Conservation (phyloP, 2,888 invertebrate genomes). For the Drosophila cyrtoloma region DNA sequence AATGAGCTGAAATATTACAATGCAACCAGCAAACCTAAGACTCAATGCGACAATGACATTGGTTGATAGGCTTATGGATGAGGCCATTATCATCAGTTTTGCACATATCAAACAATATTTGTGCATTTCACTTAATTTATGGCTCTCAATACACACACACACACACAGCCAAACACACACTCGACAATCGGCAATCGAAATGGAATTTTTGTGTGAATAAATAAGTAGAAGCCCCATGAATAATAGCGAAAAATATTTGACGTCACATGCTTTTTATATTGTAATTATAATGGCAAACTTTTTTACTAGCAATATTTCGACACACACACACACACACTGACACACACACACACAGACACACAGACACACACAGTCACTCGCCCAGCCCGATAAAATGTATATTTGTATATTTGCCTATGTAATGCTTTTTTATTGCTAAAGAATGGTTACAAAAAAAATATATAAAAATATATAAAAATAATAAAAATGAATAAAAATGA, state of each 20-base stretch:
- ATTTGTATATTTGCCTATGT: slow-evolving; percentile 74
- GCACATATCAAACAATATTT: slow-evolving; percentile 8
- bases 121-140: slow-evolving; percentile 24
- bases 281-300: slow-evolving; percentile 68
- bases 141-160: neutral
- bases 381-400: slow-evolving; percentile 34
- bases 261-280: slow-evolving; percentile 70
- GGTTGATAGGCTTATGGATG: neutral
- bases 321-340: slow-evolving; percentile 28
- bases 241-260: slow-evolving; percentile 75
- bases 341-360: slow-evolving; percentile 34
- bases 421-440: slow-evolving; percentile 75
- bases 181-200: slow-evolving; percentile 68
- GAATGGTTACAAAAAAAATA: slow-evolving; percentile 30
- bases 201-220: slow-evolving; percentile 26
- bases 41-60: slow-evolving; percentile 1
- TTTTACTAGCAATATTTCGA: slow-evolving; percentile 45
- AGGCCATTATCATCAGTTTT: slow-evolving; percentile 5
- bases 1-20: neutral
- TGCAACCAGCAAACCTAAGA: neutral
- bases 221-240: slow-evolving; percentile 62
- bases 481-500: slow-evolving; percentile 24
- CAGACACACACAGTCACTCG: slow-evolving; percentile 2
- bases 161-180: neutral
- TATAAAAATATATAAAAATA: slow-evolving; percentile 14